phyloP scores from a whole-genome alignment of 2,113 vertebrate species.

The Cheirogaleus medius region DNA sequence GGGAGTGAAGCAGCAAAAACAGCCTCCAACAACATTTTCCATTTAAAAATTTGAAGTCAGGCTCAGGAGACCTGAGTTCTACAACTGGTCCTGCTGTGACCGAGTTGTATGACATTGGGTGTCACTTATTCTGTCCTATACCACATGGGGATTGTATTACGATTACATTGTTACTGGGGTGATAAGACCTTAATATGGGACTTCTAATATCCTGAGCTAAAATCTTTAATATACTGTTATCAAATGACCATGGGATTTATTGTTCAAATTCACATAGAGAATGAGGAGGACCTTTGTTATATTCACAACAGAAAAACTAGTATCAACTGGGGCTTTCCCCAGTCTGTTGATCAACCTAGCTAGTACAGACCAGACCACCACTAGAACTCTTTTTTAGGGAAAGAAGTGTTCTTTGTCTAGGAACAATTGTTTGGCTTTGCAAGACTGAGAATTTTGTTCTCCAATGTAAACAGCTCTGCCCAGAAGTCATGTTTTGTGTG shows the following conservation, averaged over 20 bases:
- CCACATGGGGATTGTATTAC: not conserved
- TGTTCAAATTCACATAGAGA: not conserved
- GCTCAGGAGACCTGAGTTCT: not conserved
- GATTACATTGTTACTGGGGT: not conserved
- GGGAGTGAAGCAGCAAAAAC: not conserved
- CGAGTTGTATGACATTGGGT: not conserved
- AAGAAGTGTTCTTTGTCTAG: not conserved
- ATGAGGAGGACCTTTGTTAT: not conserved
- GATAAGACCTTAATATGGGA: not conserved
- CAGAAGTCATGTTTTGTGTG: not conserved
- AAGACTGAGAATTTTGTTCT: not conserved
- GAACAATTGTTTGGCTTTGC: not conserved
- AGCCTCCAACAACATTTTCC: not conserved
- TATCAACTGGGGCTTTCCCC: not conserved
- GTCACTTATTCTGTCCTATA: not conserved
- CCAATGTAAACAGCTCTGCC: not conserved
- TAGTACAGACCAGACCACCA: not conserved
- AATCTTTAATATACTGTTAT: not conserved
- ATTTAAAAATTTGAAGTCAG: not conserved
- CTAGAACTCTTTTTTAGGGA: not conserved
- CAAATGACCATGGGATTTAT: not conserved
- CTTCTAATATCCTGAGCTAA: not conserved
- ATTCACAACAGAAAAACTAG: not conserved
- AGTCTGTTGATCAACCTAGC: not conserved
- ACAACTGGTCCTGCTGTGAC: not conserved